Base-by-base conservation (phyloP, 2,797 vertebrate species). In the Ceyx erithaca region DNA sequence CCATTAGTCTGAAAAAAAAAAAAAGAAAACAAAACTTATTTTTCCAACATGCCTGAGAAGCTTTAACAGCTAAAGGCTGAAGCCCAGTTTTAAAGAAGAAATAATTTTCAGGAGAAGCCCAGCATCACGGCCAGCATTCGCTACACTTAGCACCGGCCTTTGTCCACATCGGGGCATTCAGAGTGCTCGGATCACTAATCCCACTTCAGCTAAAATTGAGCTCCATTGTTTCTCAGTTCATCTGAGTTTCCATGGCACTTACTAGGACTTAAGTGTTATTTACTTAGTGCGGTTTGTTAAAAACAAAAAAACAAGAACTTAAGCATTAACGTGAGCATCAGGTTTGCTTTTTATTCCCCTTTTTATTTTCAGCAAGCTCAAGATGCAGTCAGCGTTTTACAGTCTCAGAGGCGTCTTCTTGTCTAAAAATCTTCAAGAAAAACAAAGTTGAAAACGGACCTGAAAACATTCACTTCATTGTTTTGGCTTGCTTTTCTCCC, bases 361-460 rank as follows among this genome's bases (percentile, higher is more conserved):
- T 91, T 86, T 75, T 61, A 51, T 54, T 94, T 85, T 91, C 80
- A 75, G 49, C 48, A 80, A 37, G 12, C 25, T 63, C 26, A 59
- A 68, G 19, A 8, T 1, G 9, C 55, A 59, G 68, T 72, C 77
- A 58, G 41, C 22, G 46, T 35, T 76, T 69, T 67, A 89, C 11
- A 48, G 40, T 57, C 54, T 83, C 8, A 1, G 69, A 54, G 43
- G 77, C 11, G 30, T 77, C 17, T 37, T 85, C 72, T 11, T 11
- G 1, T 21, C 64, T 87, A 69, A 91, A 94, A 92, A 80, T 59
- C 82, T 87, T 93, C 40, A 16, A 51, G 33, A 71, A 73, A 85
- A 87, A 26, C 43, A 51, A 97, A 97, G 94, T 96, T 96, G 89
- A 88, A 95, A 93, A 96, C 1, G 93, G 90, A 91, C 45, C 75